A percentile compares a stretch with the other conserved stretches of the same genome.
Evolutionary conservation across 1,140 invertebrate species (phyloP).

Genomic region (Habropoda laboriosa): DNA sequence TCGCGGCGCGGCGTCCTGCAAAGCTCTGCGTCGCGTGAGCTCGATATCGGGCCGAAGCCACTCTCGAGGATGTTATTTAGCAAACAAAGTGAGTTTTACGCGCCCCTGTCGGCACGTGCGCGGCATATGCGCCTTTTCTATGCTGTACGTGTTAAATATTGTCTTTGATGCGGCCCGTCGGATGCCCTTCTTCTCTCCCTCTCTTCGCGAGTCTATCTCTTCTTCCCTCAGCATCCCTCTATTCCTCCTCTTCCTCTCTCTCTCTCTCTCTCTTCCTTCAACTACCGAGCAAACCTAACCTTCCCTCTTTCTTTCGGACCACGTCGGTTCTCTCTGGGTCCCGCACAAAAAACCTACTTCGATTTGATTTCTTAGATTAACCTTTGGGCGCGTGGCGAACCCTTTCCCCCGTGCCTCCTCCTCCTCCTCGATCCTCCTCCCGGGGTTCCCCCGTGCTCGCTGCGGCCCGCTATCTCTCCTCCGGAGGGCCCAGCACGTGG

Average conservation of each 20-base stretch:
- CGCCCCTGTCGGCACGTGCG: conserved; percentile 75
- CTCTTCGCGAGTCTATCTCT: too few species aligned
- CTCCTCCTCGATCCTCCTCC: conserved; percentile 19
- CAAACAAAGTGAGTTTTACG: conserved; percentile 77
- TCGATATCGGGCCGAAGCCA: conserved; percentile 55
- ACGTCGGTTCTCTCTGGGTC: neutral
- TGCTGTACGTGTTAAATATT: conserved; percentile 76
- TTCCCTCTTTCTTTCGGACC: neutral
- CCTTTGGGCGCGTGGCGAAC: conserved; percentile 77
- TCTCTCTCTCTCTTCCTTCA: conserved; percentile 27
- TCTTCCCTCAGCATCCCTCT: neutral
- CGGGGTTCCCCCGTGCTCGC: neutral
- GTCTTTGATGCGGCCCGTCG: conserved; percentile 80
- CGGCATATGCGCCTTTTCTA: conserved; percentile 73
- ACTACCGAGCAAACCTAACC: conserved; percentile 3
- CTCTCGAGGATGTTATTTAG: conserved; percentile 75
- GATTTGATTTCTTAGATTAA: conserved; percentile 79
- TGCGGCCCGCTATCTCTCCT: conserved; percentile 15
- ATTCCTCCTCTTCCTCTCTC: conserved; percentile 18
- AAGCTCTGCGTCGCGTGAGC: neutral
- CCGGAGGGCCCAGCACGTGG: conserved; percentile 69
- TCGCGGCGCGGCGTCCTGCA: conserved; percentile 29
- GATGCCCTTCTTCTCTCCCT: conserved; percentile 67
- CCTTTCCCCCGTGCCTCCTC: conserved; percentile 61
- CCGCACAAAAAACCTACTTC: conserved; percentile 78